These are phyloP conservation scores for Murina feae DNA, from an alignment of 2,113 vertebrate species.

Conservation along the genomic window DNA sequence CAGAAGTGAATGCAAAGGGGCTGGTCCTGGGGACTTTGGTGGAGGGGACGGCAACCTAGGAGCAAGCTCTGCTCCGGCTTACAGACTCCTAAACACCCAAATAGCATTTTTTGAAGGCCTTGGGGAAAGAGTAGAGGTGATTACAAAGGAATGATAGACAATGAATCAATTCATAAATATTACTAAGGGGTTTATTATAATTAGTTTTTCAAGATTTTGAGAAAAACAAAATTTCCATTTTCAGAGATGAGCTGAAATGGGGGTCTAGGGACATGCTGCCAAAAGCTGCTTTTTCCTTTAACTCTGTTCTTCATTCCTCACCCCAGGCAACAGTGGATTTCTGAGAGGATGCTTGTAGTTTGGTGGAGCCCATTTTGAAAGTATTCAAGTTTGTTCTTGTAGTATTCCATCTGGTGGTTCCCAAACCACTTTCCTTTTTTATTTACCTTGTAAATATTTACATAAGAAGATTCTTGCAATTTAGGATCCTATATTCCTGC, in stretches of 20 bases:
- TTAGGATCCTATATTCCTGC: constrained; percentile 4
- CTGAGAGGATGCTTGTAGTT: constrained; percentile 31
- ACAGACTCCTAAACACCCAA: background rate
- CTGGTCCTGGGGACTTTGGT: background rate
- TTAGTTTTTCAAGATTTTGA: constrained; percentile 39
- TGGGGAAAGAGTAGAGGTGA: background rate
- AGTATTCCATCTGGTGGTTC: constrained; percentile 66
- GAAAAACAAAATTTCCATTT: constrained; percentile 21
- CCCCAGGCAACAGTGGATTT: background rate
- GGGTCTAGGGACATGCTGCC: background rate
- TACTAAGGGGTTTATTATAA: background rate
- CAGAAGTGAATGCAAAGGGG: background rate
- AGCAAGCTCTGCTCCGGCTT: background rate
- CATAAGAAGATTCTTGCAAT: constrained; percentile 64
- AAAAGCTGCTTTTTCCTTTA: background rate
- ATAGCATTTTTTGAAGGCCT: constrained; percentile 27
- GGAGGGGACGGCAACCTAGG: background rate
- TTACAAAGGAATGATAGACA: background rate
- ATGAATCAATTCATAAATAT: constrained; percentile 28
- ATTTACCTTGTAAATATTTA: constrained; percentile 78
- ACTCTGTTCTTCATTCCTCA: background rate
- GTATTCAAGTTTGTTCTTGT: constrained; percentile 63
- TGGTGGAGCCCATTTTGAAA: constrained; percentile 28
- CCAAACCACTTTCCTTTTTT: constrained; percentile 55
- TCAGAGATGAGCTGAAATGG: background rate